These are phyloP conservation scores for Pomacea maculata DNA, from an alignment of 1,140 invertebrate genomes.

Conservation along the genomic window DNA sequence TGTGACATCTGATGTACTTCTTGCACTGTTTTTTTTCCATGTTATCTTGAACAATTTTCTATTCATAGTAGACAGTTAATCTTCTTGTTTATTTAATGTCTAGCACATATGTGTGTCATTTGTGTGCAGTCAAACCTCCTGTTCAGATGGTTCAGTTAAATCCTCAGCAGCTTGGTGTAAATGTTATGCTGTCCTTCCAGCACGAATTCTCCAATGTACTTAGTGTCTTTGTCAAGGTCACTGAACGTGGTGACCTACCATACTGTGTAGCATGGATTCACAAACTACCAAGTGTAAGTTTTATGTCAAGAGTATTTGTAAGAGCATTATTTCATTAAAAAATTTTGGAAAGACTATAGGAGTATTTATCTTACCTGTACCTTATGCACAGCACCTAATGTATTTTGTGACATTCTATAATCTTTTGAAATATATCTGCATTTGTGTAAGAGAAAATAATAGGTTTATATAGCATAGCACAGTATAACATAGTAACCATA, in stretches of 20 bases:
- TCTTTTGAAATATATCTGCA: neutral
- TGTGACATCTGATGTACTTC: too few species aligned
- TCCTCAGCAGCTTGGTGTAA: conserved; percentile 30
- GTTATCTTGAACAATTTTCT: too few species aligned
- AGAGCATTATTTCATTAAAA: neutral
- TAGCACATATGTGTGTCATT: too few species aligned
- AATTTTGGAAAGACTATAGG: too few species aligned
- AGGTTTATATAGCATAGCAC: neutral
- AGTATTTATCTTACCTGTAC: too few species aligned
- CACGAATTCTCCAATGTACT: conserved; percentile 55
- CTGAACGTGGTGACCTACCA: conserved; percentile 30
- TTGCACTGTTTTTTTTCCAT: too few species aligned
- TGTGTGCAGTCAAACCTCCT: conserved; percentile 24
- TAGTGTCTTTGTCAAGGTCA: conserved; percentile 44
- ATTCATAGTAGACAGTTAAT: too few species aligned
- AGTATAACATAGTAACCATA: too few species aligned
- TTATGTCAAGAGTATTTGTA: too few species aligned
- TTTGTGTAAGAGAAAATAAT: neutral
- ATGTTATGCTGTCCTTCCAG: conserved; percentile 52
- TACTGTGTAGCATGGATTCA: conserved; percentile 42
- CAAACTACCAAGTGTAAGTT: conserved; percentile 43
- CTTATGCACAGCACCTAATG: neutral
- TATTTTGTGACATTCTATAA: neutral
- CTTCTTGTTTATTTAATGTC: too few species aligned
- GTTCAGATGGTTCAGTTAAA: conserved; percentile 3